Base-by-base conservation (phyloP, 2,113 vertebrate genomes). In the Daphoenositta chrysoptera region DNA sequence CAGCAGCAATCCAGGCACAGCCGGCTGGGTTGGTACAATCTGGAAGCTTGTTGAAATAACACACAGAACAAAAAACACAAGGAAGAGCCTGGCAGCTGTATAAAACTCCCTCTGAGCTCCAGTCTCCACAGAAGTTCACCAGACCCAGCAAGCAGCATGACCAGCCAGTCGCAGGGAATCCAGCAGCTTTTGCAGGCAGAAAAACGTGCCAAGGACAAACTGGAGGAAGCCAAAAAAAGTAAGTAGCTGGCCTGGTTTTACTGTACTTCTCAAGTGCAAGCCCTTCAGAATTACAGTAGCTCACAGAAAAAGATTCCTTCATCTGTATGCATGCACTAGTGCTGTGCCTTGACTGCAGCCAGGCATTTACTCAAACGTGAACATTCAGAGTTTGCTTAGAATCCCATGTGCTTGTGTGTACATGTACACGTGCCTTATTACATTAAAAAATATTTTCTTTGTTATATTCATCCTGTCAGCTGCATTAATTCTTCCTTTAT, bases 211-310 rank as follows among this genome's bases (percentile, higher is more conserved):
- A 98, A 98, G 89, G 98, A 98, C 95, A 98, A 98, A 87, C 85
- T 98, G 21, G 98, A 98, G 9, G 98, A 98, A 76, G 98, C 98
- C 70, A 98, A 98, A 87, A 98, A 98, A 94, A 96, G 98, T 98
- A 93, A 98, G 98, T 98, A 37, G 61, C 58, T 86, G 65, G 16
- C 45, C 69, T 86, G 42, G 22, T 45, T 88, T 92, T 81, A 87
- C 37, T 91, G 65, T 56, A 58, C n/a, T 89, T 90, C 73, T 79
- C 73, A 68, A 40, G 65, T 78, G n/a, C 47, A 91, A 88, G 42
- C 15, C 89, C 47, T 66, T 92, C 50, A 73, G 66, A 57, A 83
- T 80, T 70, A 69, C 22, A 69, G 83, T 22, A 50, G 69, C 30
- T 78, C 58, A 39, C 5, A 48, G 70, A 56, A 89, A 69, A 83